phyloP scores from a whole-genome alignment of 2,888 invertebrate species.

The Rhingia rostrata region DNA sequence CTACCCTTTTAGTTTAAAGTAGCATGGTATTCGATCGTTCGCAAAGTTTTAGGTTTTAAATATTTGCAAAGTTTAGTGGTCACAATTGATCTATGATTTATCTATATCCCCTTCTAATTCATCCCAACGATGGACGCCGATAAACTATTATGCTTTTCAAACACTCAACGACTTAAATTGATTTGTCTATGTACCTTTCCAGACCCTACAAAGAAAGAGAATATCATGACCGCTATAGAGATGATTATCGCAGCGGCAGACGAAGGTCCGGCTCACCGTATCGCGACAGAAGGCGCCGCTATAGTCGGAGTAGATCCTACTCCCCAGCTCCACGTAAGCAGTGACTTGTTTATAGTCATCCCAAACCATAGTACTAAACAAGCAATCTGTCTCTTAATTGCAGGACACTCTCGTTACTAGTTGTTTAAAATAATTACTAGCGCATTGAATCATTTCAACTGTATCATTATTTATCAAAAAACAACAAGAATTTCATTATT shows the following conservation, averaged over 20 bases:
- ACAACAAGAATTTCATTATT: slow-evolving; percentile 30
- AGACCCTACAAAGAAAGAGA: slow-evolving; percentile 76
- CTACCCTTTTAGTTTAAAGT: too few relatives aligned
- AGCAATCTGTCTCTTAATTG: slow-evolving; percentile 52
- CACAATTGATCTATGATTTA: too few relatives aligned
- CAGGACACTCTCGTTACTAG: slow-evolving; percentile 77
- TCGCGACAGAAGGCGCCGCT: slow-evolving; percentile 75
- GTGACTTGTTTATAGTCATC: neutral
- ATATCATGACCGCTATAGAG: slow-evolving; percentile 76
- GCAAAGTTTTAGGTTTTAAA: too few relatives aligned
- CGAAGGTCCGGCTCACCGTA: slow-evolving; percentile 76
- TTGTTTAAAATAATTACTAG: slow-evolving; percentile 16
- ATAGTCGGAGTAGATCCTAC: slow-evolving; percentile 79
- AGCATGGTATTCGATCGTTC: too few relatives aligned
- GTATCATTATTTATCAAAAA: slow-evolving; percentile 52
- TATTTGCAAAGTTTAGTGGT: too few relatives aligned
- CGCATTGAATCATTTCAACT: slow-evolving; percentile 30
- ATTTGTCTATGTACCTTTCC: slow-evolving; percentile 15
- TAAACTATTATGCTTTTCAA: too few relatives aligned
- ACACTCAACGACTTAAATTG: neutral
- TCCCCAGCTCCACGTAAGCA: slow-evolving; percentile 77
- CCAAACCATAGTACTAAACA: neutral
- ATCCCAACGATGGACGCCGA: too few relatives aligned
- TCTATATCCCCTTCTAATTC: too few relatives aligned
- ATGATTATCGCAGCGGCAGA: slow-evolving; percentile 73